A percentile compares a stretch with the other conserved stretches of the same genome.
Conservation (phyloP, 2,888 invertebrate species). For the Julus scanicus region DNA sequence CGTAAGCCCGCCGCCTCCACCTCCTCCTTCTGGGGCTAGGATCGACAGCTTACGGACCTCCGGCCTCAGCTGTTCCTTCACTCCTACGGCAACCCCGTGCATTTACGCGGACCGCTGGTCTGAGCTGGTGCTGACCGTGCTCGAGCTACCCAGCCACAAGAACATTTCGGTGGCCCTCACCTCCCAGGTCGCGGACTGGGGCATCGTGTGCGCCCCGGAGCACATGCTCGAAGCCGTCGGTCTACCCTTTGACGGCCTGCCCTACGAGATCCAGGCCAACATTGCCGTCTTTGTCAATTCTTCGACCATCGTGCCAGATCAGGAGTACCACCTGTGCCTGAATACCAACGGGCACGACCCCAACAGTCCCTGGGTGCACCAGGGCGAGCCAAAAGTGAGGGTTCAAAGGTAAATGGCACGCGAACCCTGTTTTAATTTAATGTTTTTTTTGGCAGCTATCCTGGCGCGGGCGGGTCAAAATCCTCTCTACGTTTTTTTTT, state of each 20-base stretch:
- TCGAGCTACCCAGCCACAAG: neutral
- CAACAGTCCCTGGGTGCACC: conserved; percentile 24
- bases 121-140: conserved; percentile 34
- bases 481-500: neutral
- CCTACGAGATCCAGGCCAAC: neutral
- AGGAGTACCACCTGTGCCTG: conserved; percentile 7
- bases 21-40: neutral
- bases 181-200: neutral
- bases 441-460: too few species aligned
- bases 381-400: neutral
- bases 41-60: neutral
- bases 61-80: conserved; percentile 9
- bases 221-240: neutral
- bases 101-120: neutral
- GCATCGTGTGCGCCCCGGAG: neutral
- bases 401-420: neutral
- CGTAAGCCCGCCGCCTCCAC: too few species aligned
- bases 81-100: neutral
- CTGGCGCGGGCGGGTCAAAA: neutral
- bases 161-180: neutral
- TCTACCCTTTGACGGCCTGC: neutral
- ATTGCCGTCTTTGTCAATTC: neutral
- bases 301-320: neutral
- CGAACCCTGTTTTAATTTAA: too few species aligned
- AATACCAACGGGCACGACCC: neutral